These are phyloP conservation scores for Australoheros facetus DNA, from an alignment of 2,797 vertebrate genomes.

Conservation along the genomic window DNA sequence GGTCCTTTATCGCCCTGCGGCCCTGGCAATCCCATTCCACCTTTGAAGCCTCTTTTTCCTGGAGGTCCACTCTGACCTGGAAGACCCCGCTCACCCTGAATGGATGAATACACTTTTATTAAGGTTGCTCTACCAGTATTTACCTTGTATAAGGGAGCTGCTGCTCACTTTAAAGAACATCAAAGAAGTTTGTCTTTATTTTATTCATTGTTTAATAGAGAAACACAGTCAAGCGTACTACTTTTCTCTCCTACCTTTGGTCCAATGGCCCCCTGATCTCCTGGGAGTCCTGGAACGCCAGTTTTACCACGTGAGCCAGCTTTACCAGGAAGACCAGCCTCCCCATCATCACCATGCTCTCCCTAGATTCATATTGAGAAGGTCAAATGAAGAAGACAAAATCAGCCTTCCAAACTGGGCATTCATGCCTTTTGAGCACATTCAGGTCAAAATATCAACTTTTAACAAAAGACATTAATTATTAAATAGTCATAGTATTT, in stretches of 20 bases:
- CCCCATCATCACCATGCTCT: conserved; percentile 93
- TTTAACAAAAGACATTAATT: neutral
- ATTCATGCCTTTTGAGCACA: neutral
- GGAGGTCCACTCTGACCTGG: conserved; percentile 86
- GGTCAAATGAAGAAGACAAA: neutral
- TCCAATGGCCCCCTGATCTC: conserved; percentile 91
- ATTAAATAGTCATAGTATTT: neutral
- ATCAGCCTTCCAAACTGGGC: neutral
- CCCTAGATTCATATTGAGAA: conserved; percentile 78
- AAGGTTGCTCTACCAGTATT: neutral
- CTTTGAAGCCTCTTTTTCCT: conserved; percentile 90
- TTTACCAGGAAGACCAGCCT: conserved; percentile 86
- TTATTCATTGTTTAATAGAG: neutral
- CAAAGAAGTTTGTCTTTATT: neutral
- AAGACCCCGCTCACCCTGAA: conserved; percentile 92
- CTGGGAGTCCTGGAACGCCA: conserved; percentile 90
- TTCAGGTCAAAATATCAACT: neutral
- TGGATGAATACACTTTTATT: conserved; percentile 1
- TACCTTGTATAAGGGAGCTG: neutral
- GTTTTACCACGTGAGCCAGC: conserved; percentile 87
- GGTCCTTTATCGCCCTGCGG: conserved; percentile 85
- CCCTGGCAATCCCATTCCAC: conserved; percentile 91
- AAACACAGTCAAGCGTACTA: neutral
- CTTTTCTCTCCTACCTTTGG: conserved; percentile 84
- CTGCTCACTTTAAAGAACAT: neutral